Evolutionary conservation across 2,797 vertebrate genomes (phyloP).

Genomic region (Acanthurus tractus): DNA sequence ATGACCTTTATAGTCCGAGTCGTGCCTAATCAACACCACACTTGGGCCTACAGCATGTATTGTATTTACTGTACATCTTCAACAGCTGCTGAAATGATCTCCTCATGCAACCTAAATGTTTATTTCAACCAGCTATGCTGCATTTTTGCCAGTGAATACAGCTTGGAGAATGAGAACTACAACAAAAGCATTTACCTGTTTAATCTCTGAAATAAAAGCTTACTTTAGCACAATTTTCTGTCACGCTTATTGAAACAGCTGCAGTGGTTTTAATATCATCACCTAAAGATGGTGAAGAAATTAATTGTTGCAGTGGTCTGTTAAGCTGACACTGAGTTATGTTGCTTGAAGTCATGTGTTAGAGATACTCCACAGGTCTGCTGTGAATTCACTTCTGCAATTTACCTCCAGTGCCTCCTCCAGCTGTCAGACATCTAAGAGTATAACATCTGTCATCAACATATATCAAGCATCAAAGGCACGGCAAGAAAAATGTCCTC

Average conservation of each 20-base stretch:
- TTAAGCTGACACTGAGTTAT: constrained; percentile 3
- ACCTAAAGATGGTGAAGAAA: neutral
- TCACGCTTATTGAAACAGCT: neutral
- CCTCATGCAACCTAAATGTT: neutral
- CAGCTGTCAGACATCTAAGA: constrained; percentile 42
- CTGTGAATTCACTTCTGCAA: neutral
- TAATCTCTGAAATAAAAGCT: neutral
- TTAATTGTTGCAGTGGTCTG: constrained; percentile 15
- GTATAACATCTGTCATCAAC: neutral
- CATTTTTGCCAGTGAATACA: neutral
- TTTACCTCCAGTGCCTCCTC: neutral
- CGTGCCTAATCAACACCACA: neutral
- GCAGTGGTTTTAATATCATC: neutral
- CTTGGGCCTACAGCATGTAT: neutral
- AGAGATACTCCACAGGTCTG: constrained; percentile 33
- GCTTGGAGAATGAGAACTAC: neutral
- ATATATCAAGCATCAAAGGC: constrained; percentile 7
- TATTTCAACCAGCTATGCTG: neutral
- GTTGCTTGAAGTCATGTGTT: constrained; percentile 32
- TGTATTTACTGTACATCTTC: neutral
- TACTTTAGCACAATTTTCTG: neutral
- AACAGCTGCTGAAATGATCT: constrained; percentile 1
- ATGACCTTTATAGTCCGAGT: neutral
- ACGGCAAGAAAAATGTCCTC: neutral
- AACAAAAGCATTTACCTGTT: neutral